Conservation (phyloP, 1,140 invertebrate genomes). For the Diploscapter pachys region DNA sequence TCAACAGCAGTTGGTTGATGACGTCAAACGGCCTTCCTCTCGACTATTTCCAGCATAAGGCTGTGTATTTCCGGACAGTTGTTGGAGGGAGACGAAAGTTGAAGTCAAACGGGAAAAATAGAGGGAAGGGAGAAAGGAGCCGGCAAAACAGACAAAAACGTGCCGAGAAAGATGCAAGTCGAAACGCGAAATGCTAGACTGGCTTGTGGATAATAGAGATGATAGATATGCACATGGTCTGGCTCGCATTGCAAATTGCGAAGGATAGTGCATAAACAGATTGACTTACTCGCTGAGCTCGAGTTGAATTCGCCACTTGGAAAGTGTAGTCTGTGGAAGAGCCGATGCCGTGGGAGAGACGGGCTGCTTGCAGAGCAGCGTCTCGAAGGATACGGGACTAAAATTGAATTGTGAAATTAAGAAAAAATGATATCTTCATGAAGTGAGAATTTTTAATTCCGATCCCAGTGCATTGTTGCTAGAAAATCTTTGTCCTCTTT, state of each 20-base stretch:
- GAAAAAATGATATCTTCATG: slow-evolving; percentile 4
- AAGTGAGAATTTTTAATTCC: no score
- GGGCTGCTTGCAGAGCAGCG: slow-evolving; percentile 1
- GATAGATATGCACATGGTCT: not conserved
- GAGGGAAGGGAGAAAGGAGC: slow-evolving; percentile 21
- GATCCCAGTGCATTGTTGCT: no score
- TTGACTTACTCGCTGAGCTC: slow-evolving; percentile 4
- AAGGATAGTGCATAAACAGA: no score
- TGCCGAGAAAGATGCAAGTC: not conserved
- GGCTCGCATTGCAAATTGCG: no score
- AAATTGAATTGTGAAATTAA: not conserved
- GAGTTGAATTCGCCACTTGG: slow-evolving; percentile 1
- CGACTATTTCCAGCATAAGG: no score
- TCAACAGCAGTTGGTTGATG: no score
- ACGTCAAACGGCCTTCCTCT: no score
- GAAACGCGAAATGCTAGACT: slow-evolving; percentile 5
- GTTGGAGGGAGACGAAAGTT: no score
- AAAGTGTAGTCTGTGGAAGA: slow-evolving; percentile 1
- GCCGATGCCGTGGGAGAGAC: not conserved
- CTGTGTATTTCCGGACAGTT: no score
- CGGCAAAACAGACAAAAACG: slow-evolving; percentile 14
- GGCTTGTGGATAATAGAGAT: slow-evolving; percentile 1
- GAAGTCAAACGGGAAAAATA: not conserved
- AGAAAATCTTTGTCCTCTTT: no score
- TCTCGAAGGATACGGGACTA: slow-evolving; percentile 11